Percentiles rank a stretch among this genome's conserved stretches.
Evolutionary conservation across 2,113 vertebrate species (phyloP).

Genomic region (Lophura nycthemera): DNA sequence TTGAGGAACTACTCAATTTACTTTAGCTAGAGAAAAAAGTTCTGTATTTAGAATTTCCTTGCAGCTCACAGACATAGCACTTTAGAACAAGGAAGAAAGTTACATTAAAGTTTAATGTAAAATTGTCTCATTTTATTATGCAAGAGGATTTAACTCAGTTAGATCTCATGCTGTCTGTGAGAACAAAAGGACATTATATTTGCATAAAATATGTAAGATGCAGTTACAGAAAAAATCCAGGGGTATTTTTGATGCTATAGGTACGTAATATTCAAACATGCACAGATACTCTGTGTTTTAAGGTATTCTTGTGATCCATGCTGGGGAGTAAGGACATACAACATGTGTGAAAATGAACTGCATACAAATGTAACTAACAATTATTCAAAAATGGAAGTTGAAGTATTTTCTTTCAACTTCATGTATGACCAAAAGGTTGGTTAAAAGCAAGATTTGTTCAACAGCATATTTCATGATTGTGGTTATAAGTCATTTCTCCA

Average conservation of each 20-base stretch:
- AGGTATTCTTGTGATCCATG: neutral
- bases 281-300: slow-evolving; percentile 12
- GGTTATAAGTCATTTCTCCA: neutral
- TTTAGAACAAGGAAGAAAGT: neutral
- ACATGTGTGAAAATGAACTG: neutral
- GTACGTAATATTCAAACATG: neutral
- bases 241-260: neutral
- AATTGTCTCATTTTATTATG: slow-evolving; percentile 19
- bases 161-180: neutral
- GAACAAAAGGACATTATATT: slow-evolving; percentile 18
- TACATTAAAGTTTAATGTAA: neutral
- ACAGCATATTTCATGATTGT: neutral
- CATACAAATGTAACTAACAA: neutral
- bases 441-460: neutral
- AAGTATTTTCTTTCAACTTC: neutral
- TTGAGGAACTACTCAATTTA: neutral
- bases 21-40: neutral
- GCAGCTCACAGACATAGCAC: neutral
- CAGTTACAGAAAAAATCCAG: slow-evolving; percentile 6
- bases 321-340: neutral
- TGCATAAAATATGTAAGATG: slow-evolving; percentile 18
- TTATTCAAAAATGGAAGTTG: neutral
- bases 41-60: neutral
- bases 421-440: neutral
- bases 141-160: slow-evolving; percentile 51